Evolutionary conservation across 2,797 vertebrate species (phyloP), one percentile per base, ranked within the genome.

Genomic region (Synaphobranchus kaupii): DNA sequence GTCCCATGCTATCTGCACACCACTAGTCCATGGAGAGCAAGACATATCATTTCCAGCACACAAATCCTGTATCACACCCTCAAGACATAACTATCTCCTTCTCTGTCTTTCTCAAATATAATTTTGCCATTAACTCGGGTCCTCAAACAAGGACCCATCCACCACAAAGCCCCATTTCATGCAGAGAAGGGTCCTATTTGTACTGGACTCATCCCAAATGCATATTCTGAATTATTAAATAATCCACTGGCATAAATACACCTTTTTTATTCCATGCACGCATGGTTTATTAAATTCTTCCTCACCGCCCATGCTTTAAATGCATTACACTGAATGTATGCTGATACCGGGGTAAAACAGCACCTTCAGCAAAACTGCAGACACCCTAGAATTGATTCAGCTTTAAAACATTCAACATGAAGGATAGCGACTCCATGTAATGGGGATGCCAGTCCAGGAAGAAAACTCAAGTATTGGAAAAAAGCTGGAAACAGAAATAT

Each of bases 141-240:
- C 12, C 66, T n/a, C 56, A 68, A 31, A 39, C 44, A 68, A 28
- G 28, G 25, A 66, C 20, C 84, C 17, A 76, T 76, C 9, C 12
- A 15, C 58, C 12, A 47, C 63, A 52, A 73, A 52, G 47, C 60
- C 52, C 50, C 48, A 91, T 90, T 85, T 88, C 87, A 68, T 50
- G 86, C 56, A 71, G 86, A 89, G 85, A 89, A 84, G 73, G 86
- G 87, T 90, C 90, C 89, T 88, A 89, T 92, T 91, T 89, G 87
- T 86, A 76, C 28, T 34, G 83, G 58, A 85, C 87, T 89, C 73
- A 85, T 90, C 86, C 90, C 47, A 83, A 84, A 89, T 15, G 84
- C 78, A 54, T 85, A 66, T 58, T 88, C 89, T 90, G 87, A 92
- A 91, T 92, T 90, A 90, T 91, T 89, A 88, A 90, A 7, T 71